Evolutionary conservation across 2,797 vertebrate genomes (phyloP).

Genomic region (Balearica regulorum): DNA sequence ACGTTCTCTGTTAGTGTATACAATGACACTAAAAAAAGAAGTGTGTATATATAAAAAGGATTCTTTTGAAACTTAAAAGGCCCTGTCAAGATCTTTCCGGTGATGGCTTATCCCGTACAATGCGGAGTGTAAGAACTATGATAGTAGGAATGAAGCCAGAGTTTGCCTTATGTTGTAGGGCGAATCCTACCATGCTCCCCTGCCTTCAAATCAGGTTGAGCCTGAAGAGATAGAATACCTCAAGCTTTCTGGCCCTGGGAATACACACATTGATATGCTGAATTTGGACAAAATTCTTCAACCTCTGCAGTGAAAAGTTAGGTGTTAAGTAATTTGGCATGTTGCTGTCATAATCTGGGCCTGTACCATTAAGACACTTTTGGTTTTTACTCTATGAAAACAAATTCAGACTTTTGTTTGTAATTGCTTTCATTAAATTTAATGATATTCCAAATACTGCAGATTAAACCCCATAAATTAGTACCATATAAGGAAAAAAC

Average conservation of each 20-base stretch:
- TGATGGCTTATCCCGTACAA: neutral
- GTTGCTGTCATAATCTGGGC: neutral
- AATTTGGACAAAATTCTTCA: neutral
- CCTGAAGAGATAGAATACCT: neutral
- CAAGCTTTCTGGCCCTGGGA: neutral
- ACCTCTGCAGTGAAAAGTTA: neutral
- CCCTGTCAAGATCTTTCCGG: neutral
- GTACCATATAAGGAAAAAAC: neutral
- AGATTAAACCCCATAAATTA: neutral
- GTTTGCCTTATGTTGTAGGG: neutral
- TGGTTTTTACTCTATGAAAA: neutral
- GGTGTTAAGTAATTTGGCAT: neutral
- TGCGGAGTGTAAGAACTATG: neutral
- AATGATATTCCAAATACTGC: neutral
- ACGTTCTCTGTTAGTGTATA: neutral
- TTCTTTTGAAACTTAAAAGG: neutral
- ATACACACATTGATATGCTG: fast-evolving
- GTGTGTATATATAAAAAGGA: neutral
- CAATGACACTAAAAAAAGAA: neutral
- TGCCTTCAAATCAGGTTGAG: neutral
- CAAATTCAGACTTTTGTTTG: neutral
- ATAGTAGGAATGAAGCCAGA: neutral
- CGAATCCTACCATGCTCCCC: neutral
- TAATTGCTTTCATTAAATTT: neutral
- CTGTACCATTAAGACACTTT: neutral